Conservation (phyloP, 2,888 invertebrate species). For the Hypolimnas misippus region DNA sequence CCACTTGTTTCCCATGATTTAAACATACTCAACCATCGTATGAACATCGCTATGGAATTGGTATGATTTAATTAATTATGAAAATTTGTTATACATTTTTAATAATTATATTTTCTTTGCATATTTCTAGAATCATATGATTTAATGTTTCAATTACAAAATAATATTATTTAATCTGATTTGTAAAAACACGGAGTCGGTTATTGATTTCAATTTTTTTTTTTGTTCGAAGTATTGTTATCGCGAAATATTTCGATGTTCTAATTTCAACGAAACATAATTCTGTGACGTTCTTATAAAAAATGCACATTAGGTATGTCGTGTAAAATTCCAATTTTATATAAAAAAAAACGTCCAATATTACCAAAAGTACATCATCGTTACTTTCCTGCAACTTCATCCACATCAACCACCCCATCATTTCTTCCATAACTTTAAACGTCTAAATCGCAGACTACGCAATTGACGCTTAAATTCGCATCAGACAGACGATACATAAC, state of each 20-base stretch:
- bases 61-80: slow-evolving; percentile 18
- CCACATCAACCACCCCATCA: neutral
- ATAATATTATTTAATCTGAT: too few relatives aligned
- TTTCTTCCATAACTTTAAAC: neutral
- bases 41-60: slow-evolving; percentile 15
- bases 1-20: slow-evolving; percentile 68
- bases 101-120: neutral
- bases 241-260: neutral
- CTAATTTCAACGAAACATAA: too few relatives aligned
- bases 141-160: too few relatives aligned
- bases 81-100: neutral
- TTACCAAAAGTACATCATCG: too few relatives aligned
- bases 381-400: too few relatives aligned
- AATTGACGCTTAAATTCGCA: slow-evolving; percentile 1
- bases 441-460: neutral
- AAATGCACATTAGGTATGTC: too few relatives aligned
- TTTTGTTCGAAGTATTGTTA: too few relatives aligned
- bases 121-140: neutral
- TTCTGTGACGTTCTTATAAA: too few relatives aligned
- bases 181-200: neutral
- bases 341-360: too few relatives aligned
- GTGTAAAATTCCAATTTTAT: too few relatives aligned
- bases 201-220: neutral
- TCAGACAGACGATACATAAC: slow-evolving; percentile 21
- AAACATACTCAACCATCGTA: slow-evolving; percentile 31